Conservation (phyloP, 2,797 vertebrate species). For the Bradypodion ventrale region DNA sequence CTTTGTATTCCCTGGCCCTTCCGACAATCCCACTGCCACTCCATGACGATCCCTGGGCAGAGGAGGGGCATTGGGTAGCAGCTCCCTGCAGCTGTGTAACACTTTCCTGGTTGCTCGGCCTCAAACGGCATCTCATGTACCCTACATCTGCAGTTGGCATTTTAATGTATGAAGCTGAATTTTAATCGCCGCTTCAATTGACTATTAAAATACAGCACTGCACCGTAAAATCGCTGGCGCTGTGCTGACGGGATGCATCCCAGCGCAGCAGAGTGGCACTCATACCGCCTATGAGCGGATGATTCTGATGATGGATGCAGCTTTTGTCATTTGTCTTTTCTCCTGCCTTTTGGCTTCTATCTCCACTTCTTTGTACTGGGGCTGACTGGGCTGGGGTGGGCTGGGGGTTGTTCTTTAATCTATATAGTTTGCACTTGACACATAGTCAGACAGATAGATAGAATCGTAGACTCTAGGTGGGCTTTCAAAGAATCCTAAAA, state of each 20-base stretch:
- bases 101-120: not conserved
- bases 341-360: not conserved
- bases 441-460: too few relatives aligned
- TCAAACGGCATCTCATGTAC: not conserved
- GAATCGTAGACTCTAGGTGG: too few relatives aligned
- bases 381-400: too few relatives aligned
- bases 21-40: too few relatives aligned
- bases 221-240: slow-evolving; percentile 19
- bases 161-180: slow-evolving; percentile 43
- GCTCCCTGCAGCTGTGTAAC: not conserved
- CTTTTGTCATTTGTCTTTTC: slow-evolving; percentile 4
- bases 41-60: too few relatives aligned
- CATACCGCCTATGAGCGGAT: not conserved
- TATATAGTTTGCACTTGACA: too few relatives aligned
- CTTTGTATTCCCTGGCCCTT: too few relatives aligned
- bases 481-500: too few relatives aligned
- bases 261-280: not conserved
- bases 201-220: slow-evolving; percentile 47
- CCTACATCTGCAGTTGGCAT: slow-evolving; percentile 34
- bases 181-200: slow-evolving; percentile 46
- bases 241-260: slow-evolving; percentile 3
- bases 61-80: accelerated
- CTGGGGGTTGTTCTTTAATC: too few relatives aligned
- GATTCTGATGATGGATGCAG: slow-evolving; percentile 2
- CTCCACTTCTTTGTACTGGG: not conserved